Percentiles rank a stretch among this genome's conserved stretches.
Evolutionary conservation across 1,140 invertebrate species (phyloP).

Genomic region (Trachymyrmex cornetzi): DNA sequence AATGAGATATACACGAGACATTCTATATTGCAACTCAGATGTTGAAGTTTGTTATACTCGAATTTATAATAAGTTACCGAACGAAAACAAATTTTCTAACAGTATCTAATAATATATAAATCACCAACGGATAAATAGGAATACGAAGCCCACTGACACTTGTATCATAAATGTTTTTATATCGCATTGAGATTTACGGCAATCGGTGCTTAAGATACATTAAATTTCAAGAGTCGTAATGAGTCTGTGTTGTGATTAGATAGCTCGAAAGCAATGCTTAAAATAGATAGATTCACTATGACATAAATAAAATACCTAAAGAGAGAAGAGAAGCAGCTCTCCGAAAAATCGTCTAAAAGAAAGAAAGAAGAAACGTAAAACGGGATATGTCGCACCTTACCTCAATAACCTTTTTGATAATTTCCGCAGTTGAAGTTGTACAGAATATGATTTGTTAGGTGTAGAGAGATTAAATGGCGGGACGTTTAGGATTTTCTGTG

Average conservation of each 20-base stretch:
- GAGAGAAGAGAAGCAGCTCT: conserved; percentile 28
- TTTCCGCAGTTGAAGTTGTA: conserved; percentile 56
- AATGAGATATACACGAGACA: conserved; percentile 37
- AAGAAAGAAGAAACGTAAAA: conserved; percentile 23
- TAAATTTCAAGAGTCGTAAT: conserved; percentile 64
- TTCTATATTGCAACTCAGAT: conserved; percentile 62
- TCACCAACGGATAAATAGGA: conserved; percentile 51
- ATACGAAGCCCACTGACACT: conserved; percentile 37
- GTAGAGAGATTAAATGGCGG: conserved; percentile 54
- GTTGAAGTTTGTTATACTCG: conserved; percentile 63
- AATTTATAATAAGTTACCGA: conserved; percentile 63
- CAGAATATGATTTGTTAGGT: conserved; percentile 64
- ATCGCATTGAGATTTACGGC: conserved; percentile 63
- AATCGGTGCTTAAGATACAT: conserved; percentile 66
- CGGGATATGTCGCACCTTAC: conserved; percentile 56
- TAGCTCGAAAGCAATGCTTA: conserved; percentile 57
- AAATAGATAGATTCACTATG: conserved; percentile 62
- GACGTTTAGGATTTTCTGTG: conserved; percentile 72
- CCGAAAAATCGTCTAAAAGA: conserved; percentile 31
- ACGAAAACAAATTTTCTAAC: conserved; percentile 63
- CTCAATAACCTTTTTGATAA: conserved; percentile 57
- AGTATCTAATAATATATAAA: conserved; percentile 55
- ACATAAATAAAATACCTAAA: conserved; percentile 51
- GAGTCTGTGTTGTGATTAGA: conserved; percentile 68
- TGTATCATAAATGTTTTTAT: conserved; percentile 67